Percentiles rank a stretch among this genome's conserved stretches.
Conservation (phyloP, 2,113 vertebrate species). For the Narcine bancroftii region DNA sequence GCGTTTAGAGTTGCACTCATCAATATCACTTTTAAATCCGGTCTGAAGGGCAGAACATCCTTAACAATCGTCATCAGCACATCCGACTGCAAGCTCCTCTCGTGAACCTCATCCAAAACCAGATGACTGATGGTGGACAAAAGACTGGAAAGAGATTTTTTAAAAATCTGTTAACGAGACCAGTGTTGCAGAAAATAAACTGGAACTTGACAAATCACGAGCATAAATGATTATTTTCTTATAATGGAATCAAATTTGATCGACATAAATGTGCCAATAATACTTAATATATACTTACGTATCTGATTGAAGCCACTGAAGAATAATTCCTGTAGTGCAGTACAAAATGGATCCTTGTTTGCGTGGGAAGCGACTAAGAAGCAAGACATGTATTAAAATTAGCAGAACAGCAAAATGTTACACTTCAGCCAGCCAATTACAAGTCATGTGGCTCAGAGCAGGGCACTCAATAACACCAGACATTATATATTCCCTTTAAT, state of each 20-base stretch:
- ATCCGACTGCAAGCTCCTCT: conserved; percentile 91
- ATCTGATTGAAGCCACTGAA: conserved; percentile 97
- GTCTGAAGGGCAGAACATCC: conserved; percentile 67
- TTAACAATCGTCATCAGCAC: conserved; percentile 85
- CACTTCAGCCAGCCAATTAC: not conserved
- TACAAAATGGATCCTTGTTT: conserved; percentile 92
- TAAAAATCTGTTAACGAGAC: not conserved
- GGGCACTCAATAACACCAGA: not conserved
- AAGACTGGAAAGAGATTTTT: conserved; percentile 49
- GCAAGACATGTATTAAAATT: conserved; percentile 39
- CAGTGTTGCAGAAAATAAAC: not conserved
- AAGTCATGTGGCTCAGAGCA: not conserved
- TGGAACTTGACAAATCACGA: not conserved
- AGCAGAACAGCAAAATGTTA: conserved; percentile 25
- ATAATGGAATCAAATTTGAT: not conserved
- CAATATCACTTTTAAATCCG: conserved; percentile 80
- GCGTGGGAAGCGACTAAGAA: conserved; percentile 81
- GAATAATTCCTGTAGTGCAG: conserved; percentile 92
- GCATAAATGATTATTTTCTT: not conserved
- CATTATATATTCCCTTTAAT: not conserved
- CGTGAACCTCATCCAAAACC: conserved; percentile 91
- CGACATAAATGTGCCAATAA: not conserved
- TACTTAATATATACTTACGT: conserved; percentile 65
- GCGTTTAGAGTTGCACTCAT: conserved; percentile 97
- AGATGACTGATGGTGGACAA: conserved; percentile 83